Base-by-base conservation (phyloP, 2,888 invertebrate species). In the Leptopterna dolabrata region DNA sequence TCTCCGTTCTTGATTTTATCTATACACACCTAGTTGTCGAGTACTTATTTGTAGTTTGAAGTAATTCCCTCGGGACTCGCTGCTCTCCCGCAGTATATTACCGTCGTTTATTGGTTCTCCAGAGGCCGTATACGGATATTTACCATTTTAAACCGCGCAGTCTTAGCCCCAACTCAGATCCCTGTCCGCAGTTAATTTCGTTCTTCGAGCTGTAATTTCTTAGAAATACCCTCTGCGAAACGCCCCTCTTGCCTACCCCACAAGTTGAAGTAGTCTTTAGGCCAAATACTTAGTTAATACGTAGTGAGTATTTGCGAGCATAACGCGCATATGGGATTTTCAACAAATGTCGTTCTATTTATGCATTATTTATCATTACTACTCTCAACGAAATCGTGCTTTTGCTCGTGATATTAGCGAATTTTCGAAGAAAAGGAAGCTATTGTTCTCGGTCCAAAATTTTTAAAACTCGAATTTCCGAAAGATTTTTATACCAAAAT, bases 1-100 rank as follows among this genome's bases (percentile, higher is more conserved):
- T 13, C 29, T 30, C 11, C 30, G 51, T 19, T 63, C 70, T 81
- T 24, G 70, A 41, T 71, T 70, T 83, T 71, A 63, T 85, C 71
- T 85, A 71, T 85, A 73, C 73, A 76, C 41, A 76, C 71, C 85
- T 85, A 73, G 43, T 85, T 85, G 71, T 76, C 85, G 16, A 27
- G 85, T 76, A 85, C 85, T 85, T 85, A 85, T 85, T 85, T 73
- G 85, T 85, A 85, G 73, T 85, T 85, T 85, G 85, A 85, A 85
- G 76, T 85, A 85, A 85, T 85, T 73, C 45, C 45, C 73, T 27
- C 30, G 29, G 36, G 76, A 76, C 45, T 41, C 30, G 51, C 47
- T 51, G 13, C 81, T 29, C 55, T 45, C 16, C 43, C 70, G 36
- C 70, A n/a, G 45, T 41, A 41, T 30, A 24, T 36, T 13, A 70